Conservation (phyloP, 2,888 invertebrate species). For the Limenitis camilla region DNA sequence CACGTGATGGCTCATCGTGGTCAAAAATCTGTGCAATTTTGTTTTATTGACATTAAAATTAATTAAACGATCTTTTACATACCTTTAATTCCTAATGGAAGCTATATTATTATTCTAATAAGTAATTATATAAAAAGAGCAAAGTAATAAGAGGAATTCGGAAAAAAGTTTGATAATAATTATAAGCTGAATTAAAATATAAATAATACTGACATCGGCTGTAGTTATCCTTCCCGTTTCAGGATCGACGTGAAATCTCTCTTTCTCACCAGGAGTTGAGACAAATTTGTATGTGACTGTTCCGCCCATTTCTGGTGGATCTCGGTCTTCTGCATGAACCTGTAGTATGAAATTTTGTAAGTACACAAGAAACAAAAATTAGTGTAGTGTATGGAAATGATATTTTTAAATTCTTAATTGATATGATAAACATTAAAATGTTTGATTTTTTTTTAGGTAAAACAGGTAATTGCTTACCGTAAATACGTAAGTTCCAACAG, state of each 20-base stretch:
- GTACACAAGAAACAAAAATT: not conserved
- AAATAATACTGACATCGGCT: slow-evolving; percentile 71
- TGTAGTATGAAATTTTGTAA: slow-evolving; percentile 34
- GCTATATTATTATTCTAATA: not conserved
- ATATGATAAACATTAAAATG: too few relatives aligned
- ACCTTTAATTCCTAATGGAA: slow-evolving; percentile 20
- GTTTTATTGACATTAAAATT: slow-evolving; percentile 4
- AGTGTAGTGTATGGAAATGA: not conserved
- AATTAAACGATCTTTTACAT: slow-evolving; percentile 6
- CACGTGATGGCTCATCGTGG: slow-evolving; percentile 90
- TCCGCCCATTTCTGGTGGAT: slow-evolving; percentile 83
- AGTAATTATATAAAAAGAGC: not conserved
- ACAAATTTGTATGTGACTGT: slow-evolving; percentile 90
- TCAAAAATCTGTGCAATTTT: slow-evolving; percentile 79
- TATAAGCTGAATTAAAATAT: not conserved
- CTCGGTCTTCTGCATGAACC: slow-evolving; percentile 83
- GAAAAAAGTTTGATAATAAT: not conserved
- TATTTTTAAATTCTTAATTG: too few relatives aligned
- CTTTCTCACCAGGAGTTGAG: slow-evolving; percentile 81
- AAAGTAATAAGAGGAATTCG: not conserved
- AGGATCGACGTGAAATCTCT: slow-evolving; percentile 86
- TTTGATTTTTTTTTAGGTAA: not conserved
- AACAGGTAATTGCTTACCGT: slow-evolving; percentile 63
- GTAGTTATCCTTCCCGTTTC: slow-evolving; percentile 85
- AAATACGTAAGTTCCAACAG: slow-evolving; percentile 82